Evolutionary conservation across 2,888 invertebrate genomes (phyloP).

Genomic region (Subacronicta megacephala): DNA sequence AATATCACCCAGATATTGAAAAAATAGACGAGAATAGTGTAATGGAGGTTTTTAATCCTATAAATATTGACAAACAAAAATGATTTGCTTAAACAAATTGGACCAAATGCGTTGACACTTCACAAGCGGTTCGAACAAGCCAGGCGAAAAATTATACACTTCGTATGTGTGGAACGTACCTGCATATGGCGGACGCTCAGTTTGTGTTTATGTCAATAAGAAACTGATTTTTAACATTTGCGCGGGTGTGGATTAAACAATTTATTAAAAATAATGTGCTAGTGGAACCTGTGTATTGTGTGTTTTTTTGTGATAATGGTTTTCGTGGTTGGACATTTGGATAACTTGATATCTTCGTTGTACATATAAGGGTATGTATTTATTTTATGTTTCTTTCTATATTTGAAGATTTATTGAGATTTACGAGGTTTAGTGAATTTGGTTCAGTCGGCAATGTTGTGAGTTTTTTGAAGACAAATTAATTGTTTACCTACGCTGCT

Average conservation of each 20-base stretch:
- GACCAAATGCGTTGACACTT: conserved; percentile 25
- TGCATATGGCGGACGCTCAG: conserved; percentile 89
- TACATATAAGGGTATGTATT: conserved; percentile 86
- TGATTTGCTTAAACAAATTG: conserved; percentile 4
- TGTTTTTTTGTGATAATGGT: conserved; percentile 85
- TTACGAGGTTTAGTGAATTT: conserved; percentile 45
- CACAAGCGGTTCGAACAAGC: conserved; percentile 56
- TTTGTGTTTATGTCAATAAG: conserved; percentile 90
- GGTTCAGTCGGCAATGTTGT: conserved; percentile 28
- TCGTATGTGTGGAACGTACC: conserved; percentile 81
- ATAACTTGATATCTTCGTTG: conserved; percentile 79
- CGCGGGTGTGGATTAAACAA: conserved; percentile 87
- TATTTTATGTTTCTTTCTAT: conserved; percentile 78
- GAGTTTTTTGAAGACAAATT: conserved; percentile 18
- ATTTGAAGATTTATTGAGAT: conserved; percentile 65
- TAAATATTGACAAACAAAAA: background rate
- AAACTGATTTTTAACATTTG: conserved; percentile 87
- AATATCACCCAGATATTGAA: background rate
- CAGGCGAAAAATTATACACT: conserved; percentile 48
- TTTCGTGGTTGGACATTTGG: conserved; percentile 82
- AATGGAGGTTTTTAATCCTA: background rate
- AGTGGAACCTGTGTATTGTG: conserved; percentile 84
- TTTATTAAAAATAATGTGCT: conserved; percentile 80
- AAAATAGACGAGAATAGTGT: background rate
- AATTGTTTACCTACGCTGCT: conserved; percentile 19